These are phyloP conservation scores for Napeogenes sylphis DNA, from an alignment of 2,888 invertebrate species.

Conservation along the genomic window DNA sequence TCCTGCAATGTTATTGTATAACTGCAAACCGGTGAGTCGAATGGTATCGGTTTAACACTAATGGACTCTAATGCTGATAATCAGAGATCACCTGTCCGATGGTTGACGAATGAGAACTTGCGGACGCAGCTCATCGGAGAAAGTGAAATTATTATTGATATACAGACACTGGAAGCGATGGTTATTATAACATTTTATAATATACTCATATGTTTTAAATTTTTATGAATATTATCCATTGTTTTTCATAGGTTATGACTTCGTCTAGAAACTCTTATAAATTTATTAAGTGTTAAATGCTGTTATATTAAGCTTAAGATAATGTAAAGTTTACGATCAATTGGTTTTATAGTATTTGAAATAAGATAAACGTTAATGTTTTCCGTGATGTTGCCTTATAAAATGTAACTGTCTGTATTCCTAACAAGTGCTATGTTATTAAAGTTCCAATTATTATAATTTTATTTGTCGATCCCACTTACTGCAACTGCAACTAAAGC, in stretches of 20 bases:
- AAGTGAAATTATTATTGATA: slow-evolving; percentile 54
- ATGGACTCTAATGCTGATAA: slow-evolving; percentile 64
- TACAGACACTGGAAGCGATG: slow-evolving; percentile 35
- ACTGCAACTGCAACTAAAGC: no score
- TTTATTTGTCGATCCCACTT: neutral
- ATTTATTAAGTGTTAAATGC: neutral
- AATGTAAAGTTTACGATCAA: neutral
- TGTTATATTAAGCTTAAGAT: neutral
- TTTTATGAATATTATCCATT: neutral
- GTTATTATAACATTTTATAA: neutral
- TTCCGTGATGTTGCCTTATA: slow-evolving; percentile 2
- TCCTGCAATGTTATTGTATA: slow-evolving; percentile 49
- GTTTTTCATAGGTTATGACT: neutral
- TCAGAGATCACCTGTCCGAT: slow-evolving; percentile 63
- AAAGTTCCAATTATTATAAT: neutral
- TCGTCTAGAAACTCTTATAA: neutral
- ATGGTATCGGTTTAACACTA: slow-evolving; percentile 69
- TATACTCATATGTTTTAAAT: neutral
- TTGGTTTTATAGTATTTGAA: slow-evolving; percentile 1
- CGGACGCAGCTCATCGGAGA: slow-evolving; percentile 64
- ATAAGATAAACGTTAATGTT: slow-evolving; percentile 1
- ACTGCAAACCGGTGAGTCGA: slow-evolving; percentile 55
- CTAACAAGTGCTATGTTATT: neutral
- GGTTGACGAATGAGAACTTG: slow-evolving; percentile 64
- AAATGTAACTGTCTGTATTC: slow-evolving; percentile 4